A percentile compares a stretch with the other conserved stretches of the same genome.
phyloP scores from a whole-genome alignment of 2,888 invertebrate species.

The Eupeodes latifasciatus region DNA sequence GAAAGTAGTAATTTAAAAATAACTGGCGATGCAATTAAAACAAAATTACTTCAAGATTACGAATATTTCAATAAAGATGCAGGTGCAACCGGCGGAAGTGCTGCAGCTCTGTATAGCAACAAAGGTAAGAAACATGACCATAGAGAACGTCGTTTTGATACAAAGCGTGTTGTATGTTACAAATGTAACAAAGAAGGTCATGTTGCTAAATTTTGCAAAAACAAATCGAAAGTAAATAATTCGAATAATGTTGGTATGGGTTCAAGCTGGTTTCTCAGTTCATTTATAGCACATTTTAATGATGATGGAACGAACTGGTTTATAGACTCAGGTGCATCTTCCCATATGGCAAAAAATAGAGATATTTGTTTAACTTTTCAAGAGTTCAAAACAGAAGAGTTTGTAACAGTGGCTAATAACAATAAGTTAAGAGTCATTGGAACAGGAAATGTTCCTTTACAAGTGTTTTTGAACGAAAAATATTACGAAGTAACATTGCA shows the following conservation, averaged over 20 bases:
- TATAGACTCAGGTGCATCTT: background rate
- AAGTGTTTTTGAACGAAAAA: too few relatives aligned
- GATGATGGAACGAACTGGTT: background rate
- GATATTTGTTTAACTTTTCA: too few relatives aligned
- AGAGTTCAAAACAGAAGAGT: too few relatives aligned
- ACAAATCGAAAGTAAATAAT: background rate
- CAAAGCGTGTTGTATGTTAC: background rate
- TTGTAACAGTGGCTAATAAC: too few relatives aligned
- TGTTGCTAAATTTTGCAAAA: background rate
- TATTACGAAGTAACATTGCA: too few relatives aligned
- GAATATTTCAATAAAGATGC: background rate
- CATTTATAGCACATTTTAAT: slow-evolving; percentile 13
- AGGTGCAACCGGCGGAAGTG: slow-evolving; percentile 15
- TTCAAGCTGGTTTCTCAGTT: background rate
- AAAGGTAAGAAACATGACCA: background rate
- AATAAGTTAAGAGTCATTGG: too few relatives aligned
- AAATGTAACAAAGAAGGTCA: background rate
- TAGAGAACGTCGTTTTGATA: background rate
- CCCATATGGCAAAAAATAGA: too few relatives aligned
- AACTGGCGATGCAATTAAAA: background rate
- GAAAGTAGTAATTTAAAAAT: background rate
- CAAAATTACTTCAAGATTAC: background rate
- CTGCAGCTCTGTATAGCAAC: background rate
- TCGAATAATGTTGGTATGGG: background rate
- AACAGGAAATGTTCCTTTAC: too few relatives aligned